Evolutionary conservation across 2,113 vertebrate species (phyloP).

Genomic region (Crotophaga sulcirostris): DNA sequence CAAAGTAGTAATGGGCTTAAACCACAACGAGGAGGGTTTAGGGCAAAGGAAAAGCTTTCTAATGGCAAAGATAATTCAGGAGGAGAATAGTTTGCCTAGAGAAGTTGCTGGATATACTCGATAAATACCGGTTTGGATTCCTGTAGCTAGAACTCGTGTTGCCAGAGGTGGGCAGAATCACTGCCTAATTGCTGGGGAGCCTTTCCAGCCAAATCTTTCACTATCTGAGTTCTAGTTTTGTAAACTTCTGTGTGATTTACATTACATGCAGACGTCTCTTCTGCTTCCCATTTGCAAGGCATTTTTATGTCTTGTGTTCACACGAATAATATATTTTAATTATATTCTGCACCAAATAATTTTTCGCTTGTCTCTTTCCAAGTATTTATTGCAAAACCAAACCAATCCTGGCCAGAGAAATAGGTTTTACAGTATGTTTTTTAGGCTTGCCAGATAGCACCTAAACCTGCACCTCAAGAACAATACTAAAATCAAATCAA

Average conservation of each 20-base stretch:
- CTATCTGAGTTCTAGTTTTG: neutral
- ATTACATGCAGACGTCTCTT: neutral
- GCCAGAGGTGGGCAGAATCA: neutral
- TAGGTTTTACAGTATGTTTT: neutral
- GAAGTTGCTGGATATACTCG: neutral
- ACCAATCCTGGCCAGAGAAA: neutral
- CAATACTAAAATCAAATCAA: neutral
- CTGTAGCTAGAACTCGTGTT: neutral
- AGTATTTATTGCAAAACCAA: neutral
- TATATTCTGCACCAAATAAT: neutral
- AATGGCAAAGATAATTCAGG: neutral
- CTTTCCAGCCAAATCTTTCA: neutral
- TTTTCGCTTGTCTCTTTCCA: neutral
- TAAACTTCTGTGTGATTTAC: neutral
- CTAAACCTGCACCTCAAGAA: neutral
- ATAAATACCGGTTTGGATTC: neutral
- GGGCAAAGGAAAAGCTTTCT: neutral
- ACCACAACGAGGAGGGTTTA: neutral
- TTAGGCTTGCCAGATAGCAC: neutral
- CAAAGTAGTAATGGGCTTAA: neutral
- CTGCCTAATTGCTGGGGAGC: neutral
- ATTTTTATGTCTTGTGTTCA: neutral
- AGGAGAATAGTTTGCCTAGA: neutral
- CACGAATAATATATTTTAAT: neutral
- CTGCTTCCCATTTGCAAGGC: neutral